Evolutionary conservation across 2,113 vertebrate species (phyloP), one percentile per base, ranked within the genome.

Genomic region (Chamaetylas fuelleborni): DNA sequence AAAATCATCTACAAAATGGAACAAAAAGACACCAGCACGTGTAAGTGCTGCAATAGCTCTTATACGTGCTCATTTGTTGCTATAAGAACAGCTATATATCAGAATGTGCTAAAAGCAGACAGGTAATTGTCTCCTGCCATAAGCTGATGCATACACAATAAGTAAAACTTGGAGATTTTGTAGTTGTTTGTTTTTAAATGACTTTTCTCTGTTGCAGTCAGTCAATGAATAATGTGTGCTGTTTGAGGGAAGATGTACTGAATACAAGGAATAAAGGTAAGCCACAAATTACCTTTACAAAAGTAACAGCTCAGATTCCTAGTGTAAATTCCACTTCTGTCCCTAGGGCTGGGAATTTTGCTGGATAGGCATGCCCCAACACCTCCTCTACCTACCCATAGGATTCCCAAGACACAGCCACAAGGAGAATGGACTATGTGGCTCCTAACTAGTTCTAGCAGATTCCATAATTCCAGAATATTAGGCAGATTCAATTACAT

Each of bases 21-120:
- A 36, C 2, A 81, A 62, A 77, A 23, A 2, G 0, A 20, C 12
- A 45, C 29, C 1, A 10, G 12, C 0, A 0, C 2, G 8, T 36
- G 14, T 4, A 34, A 60, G 16, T 54, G 16, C 51, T 76, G 38
- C 23, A 67, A 18, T 19, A 86, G 56, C 26, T 84, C 23, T 47
- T 36, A 2, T 11, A 8, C 14, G 13, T 60, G 24, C 61, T 67
- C 16, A 31, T 87, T 91, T 81, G 15, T 87, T 85, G 36, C 40
- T 86, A 22, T 53, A 24, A 48, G 69, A 57, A 72, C 4, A 36
- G 22, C 57, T 60, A 12, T 89, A 40, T 36, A 67, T 85, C 26
- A 76, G 73, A 91, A 64, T 40, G 33, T 58, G 42, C 9, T 62
- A 42, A 50, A n/a, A 70, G 51, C 19, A 79, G 43, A 25, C 38